Evolutionary conservation across 2,113 vertebrate genomes (phyloP), one percentile per base, ranked within the genome.

Genomic region (Noturus placidus): DNA sequence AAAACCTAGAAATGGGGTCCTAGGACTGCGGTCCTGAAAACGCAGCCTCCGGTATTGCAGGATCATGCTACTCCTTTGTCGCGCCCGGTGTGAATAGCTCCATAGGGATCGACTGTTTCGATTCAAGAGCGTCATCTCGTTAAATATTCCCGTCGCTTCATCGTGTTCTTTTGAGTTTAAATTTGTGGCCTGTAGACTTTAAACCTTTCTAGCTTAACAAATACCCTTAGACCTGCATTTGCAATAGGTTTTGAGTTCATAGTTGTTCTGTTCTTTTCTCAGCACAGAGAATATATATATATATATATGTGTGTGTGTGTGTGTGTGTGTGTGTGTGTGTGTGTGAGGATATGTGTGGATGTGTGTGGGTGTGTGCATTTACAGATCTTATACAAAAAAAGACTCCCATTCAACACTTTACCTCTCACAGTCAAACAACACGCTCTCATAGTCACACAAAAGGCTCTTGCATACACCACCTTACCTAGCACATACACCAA

Each of bases 301-400:
- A 13, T 77, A 50, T 46, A 46, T 46, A 46, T 46, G 6, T 46
- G 4, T 42, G 4, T 42, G 4, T 42, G 4, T 42, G 50, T 52
- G 5, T 52, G 50, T 52, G 9, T 52, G 10, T 65, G 6, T 38
- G 4, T 74, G 35, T 42, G 17, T 20, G 14, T 10, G 22, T 50
- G 25, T 78, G 15, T 27, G 35, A 52, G 6, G 11, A 54, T 79
- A 52, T 33, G 17, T n/a, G 25, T 2, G 46, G 46, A 77, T 77
- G 38, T 76, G 27, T 56, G 79, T 59, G 79, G 54, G 30, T 81
- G 79, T 9, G 20, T 81, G 79, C 33, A 25, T 57, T 79, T 80
- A 35, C 17, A 78, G 27, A 46, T 54, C 46, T 54, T 78, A 52
- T 15, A 52, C 46, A 54, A 78, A 78, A 78, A 78, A 52, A 52